These are phyloP conservation scores for Neolamprologus devosi DNA, from an alignment of 2,113 vertebrate genomes.

Conservation along the genomic window DNA sequence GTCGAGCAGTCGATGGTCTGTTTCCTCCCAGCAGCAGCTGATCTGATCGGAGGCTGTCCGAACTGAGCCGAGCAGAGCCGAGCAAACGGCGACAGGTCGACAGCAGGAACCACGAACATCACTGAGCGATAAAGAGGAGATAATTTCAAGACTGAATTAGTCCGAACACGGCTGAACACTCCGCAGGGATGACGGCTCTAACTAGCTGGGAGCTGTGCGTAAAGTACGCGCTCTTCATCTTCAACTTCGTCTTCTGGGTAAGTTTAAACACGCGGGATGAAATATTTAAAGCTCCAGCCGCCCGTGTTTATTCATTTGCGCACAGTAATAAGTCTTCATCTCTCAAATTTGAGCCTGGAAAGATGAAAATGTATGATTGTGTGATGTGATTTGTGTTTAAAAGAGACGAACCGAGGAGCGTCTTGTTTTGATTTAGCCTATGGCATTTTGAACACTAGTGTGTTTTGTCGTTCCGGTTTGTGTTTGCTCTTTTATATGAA, in stretches of 20 bases:
- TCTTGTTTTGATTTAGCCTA: background rate
- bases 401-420: background rate
- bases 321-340: background rate
- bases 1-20: background rate
- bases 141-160: background rate
- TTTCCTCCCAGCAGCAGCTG: background rate
- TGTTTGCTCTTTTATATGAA: background rate
- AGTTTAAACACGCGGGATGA: background rate
- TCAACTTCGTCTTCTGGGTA: conserved; percentile 89
- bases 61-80: background rate
- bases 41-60: background rate
- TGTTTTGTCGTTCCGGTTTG: background rate
- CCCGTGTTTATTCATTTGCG: background rate
- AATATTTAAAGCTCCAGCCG: background rate
- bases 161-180: background rate
- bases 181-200: conserved; percentile 58
- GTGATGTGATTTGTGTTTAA: background rate
- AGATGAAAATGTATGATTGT: background rate
- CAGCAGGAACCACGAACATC: background rate
- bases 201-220: conserved; percentile 82
- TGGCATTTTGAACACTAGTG: background rate
- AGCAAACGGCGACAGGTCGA: background rate
- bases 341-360: background rate
- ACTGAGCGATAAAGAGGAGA: background rate
- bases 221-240: conserved; percentile 83